Conservation (phyloP, 53 echinoderm and acorn worm species). For the Echinarachnius parma region DNA sequence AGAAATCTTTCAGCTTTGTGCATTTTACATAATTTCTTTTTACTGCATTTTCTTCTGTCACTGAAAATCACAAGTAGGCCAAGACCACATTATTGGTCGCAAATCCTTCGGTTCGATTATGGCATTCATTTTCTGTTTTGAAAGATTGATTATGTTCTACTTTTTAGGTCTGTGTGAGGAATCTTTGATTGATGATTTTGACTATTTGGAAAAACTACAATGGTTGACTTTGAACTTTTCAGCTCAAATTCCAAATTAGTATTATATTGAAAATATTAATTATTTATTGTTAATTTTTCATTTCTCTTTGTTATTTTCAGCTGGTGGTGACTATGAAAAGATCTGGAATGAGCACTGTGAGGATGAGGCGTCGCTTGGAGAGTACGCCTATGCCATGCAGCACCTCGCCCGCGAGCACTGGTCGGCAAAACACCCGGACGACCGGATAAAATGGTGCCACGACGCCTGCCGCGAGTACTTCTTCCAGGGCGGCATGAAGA, state of each 20-base stretch:
- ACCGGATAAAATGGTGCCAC: slow-evolving; percentile 97
- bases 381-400: slow-evolving; percentile 99
- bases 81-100: too few species aligned
- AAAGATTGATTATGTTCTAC: too few species aligned
- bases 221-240: background rate
- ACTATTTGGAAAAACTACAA: background rate
- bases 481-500: slow-evolving; percentile 78
- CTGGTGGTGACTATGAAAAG: slow-evolving; percentile 92
- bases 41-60: too few species aligned
- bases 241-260: background rate
- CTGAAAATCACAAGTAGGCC: too few species aligned
- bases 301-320: too few species aligned
- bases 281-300: background rate
- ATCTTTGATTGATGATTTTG: background rate
- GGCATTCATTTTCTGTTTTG: too few species aligned
- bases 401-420: slow-evolving; percentile 95
- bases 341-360: slow-evolving; percentile 96
- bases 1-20: too few species aligned
- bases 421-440: slow-evolving; percentile 90
- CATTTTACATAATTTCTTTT: too few species aligned
- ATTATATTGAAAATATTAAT: background rate
- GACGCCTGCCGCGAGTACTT: slow-evolving; percentile 90
- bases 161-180: too few species aligned
- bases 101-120: too few species aligned
- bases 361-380: slow-evolving; percentile 86